phyloP scores from a whole-genome alignment of 2,113 vertebrate genomes.

The Thymallus thymallus region DNA sequence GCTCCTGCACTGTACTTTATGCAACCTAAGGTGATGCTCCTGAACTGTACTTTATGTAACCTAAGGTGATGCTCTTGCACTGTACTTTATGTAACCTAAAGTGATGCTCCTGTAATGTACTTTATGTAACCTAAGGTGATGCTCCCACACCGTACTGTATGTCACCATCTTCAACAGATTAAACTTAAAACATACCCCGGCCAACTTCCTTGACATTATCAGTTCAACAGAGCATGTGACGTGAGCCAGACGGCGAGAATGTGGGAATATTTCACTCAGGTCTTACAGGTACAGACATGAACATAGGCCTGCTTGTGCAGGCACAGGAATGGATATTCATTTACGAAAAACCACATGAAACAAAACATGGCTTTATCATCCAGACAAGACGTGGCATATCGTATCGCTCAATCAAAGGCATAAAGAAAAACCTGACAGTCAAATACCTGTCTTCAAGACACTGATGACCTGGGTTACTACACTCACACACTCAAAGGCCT shows the following conservation, averaged over 20 bases:
- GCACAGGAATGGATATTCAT: slow-evolving; percentile 43
- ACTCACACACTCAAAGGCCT: no score
- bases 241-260: slow-evolving; percentile 55
- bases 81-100: no score
- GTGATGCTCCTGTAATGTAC: no score
- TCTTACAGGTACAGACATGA: slow-evolving; percentile 59
- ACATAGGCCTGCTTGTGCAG: slow-evolving; percentile 17
- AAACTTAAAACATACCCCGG: slow-evolving; percentile 14
- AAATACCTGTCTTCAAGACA: neutral
- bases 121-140: no score
- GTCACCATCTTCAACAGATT: neutral
- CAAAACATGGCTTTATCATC: slow-evolving; percentile 58
- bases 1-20: no score
- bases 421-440: slow-evolving; percentile 4
- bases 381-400: slow-evolving; percentile 19
- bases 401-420: slow-evolving; percentile 8
- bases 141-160: neutral
- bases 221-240: slow-evolving; percentile 40
- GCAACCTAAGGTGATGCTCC: no score
- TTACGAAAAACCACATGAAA: slow-evolving; percentile 57
- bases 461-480: neutral
- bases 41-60: no score
- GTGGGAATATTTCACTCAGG: slow-evolving; percentile 52
- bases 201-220: slow-evolving; percentile 51
- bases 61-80: no score